Conservation (phyloP, 2,888 invertebrate genomes). For the Lycia hirtaria region DNA sequence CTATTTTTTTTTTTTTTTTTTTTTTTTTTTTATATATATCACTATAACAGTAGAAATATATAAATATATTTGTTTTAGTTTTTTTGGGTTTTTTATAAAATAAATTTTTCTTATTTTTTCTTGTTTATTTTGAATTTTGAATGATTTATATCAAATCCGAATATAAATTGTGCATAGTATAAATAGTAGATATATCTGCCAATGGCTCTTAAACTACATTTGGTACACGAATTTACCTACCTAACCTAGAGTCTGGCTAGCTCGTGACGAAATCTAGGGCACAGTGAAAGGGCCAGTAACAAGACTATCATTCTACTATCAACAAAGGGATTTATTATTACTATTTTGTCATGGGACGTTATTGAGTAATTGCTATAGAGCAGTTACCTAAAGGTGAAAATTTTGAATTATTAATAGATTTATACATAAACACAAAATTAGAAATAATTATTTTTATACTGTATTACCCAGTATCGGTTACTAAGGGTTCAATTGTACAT, state of each 20-base stretch:
- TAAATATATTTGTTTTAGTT: no score
- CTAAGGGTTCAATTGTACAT: no score
- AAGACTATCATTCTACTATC: conserved; percentile 41
- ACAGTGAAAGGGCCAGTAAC: conserved; percentile 70
- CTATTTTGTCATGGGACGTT: background rate
- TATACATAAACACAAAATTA: no score
- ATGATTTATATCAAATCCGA: background rate
- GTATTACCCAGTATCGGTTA: no score
- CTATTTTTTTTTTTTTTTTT: no score
- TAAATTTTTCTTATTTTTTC: no score
- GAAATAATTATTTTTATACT: no score
- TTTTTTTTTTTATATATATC: no score
- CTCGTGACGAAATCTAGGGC: conserved; percentile 72
- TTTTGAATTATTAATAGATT: conserved; percentile 9
- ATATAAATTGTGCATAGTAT: background rate
- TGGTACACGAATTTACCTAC: conserved; percentile 10
- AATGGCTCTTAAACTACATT: conserved; percentile 1
- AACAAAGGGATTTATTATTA: conserved; percentile 3
- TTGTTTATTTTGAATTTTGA: no score
- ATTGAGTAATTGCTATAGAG: conserved; percentile 3
- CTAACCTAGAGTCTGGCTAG: conserved; percentile 40
- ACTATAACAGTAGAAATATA: no score
- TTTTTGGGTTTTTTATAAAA: no score
- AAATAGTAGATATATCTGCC: background rate
- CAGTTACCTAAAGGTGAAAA: background rate